Percentiles rank a stretch among this genome's conserved stretches.
Conservation (phyloP, 2,888 invertebrate genomes). For the Cepaea hortensis region DNA sequence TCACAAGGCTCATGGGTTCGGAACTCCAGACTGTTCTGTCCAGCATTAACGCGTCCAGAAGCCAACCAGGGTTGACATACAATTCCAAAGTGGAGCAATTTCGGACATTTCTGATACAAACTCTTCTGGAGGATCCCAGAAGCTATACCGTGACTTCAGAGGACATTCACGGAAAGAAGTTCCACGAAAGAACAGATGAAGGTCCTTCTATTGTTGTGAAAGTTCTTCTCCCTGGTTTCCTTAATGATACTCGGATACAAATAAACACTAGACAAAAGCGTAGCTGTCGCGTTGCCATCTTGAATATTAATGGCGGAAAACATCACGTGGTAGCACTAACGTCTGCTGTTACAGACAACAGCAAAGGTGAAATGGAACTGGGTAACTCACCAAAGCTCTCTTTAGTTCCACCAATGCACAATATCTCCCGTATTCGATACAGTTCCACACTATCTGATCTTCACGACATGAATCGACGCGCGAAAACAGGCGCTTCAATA, state of each 20-base stretch:
- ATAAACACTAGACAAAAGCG: neutral
- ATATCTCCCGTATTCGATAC: no score
- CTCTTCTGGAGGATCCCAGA: neutral
- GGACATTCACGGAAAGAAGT: neutral
- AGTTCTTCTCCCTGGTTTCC: conserved; percentile 16
- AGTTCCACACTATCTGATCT: no score
- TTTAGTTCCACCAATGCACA: no score
- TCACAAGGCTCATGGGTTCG: neutral
- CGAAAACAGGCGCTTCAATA: no score
- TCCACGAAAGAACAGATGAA: conserved; percentile 18
- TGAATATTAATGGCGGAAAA: no score
- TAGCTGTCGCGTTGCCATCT: no score
- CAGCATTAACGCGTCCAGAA: conserved; percentile 6
- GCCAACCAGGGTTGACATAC: neutral
- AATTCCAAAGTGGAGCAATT: conserved; percentile 24
- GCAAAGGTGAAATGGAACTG: no score
- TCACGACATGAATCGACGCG: no score
- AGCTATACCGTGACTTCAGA: conserved; percentile 1
- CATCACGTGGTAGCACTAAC: no score
- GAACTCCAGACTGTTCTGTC: conserved; percentile 10
- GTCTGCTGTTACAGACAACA: no score
- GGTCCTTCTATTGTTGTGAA: conserved; percentile 24
- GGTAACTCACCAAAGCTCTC: no score
- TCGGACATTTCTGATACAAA: conserved; percentile 26
- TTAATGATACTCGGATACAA: neutral